These are phyloP conservation scores for Danio tinwini DNA, from an alignment of 2,797 vertebrate genomes.

Conservation along the genomic window DNA sequence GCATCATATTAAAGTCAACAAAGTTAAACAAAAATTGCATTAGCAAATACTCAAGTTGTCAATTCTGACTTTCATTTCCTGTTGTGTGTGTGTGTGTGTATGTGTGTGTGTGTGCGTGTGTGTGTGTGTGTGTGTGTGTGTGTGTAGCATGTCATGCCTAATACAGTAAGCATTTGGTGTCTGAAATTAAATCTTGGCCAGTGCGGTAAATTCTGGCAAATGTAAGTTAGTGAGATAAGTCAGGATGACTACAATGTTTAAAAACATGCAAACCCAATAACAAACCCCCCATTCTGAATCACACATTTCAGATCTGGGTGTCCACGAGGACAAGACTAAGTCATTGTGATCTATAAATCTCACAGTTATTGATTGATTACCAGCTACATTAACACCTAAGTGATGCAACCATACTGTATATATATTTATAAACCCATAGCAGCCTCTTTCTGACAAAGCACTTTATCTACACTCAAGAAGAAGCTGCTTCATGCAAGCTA, in stretches of 20 bases:
- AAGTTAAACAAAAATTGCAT: no score
- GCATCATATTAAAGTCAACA: no score
- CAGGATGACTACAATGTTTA: conserved; percentile 47
- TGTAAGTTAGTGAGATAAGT: conserved; percentile 37
- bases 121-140: no score
- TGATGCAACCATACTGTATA: background rate
- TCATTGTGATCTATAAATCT: background rate
- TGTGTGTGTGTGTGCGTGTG: no score
- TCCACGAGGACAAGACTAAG: background rate
- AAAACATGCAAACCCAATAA: conserved; percentile 13
- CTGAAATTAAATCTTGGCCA: conserved; percentile 45
- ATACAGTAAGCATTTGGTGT: conserved; percentile 33
- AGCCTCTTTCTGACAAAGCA: background rate
- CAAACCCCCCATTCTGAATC: conserved; percentile 45
- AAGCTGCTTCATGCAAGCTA: no score
- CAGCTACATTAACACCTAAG: conserved; percentile 2
- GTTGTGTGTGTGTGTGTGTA: no score
- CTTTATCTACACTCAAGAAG: background rate
- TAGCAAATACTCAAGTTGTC: no score
- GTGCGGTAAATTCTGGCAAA: background rate
- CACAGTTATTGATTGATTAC: background rate
- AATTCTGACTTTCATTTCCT: no score
- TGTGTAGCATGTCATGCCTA: background rate
- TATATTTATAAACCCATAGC: conserved; percentile 1
- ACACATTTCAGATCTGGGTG: background rate